Conservation (phyloP, 2,113 vertebrate species). For the Tetrao urogallus region DNA sequence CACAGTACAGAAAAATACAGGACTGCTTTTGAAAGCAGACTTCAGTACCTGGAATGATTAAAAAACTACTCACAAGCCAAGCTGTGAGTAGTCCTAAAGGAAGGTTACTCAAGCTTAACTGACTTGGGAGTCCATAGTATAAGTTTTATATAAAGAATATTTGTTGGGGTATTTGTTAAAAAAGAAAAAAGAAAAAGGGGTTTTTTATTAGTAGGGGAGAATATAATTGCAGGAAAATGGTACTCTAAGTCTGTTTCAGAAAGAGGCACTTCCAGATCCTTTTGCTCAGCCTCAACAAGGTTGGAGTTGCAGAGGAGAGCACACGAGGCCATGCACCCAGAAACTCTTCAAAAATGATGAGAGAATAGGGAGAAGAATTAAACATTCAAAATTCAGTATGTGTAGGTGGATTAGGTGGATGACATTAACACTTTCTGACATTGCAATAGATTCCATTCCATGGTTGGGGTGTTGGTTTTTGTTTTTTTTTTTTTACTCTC, state of each 20-base stretch:
- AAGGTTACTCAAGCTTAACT: slow-evolving; percentile 43
- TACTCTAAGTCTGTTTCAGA: neutral
- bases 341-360: neutral
- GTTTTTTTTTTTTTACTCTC: neutral
- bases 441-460: slow-evolving; percentile 17
- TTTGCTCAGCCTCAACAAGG: neutral
- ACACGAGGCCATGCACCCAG: fast-evolving
- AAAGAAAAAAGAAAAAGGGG: slow-evolving; percentile 51
- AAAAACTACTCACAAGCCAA: slow-evolving; percentile 24
- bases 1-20: slow-evolving; percentile 4
- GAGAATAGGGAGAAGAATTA: neutral
- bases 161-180: neutral
- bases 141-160: slow-evolving; percentile 14
- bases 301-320: neutral
- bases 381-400: slow-evolving; percentile 1
- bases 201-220: neutral
- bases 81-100: slow-evolving; percentile 40
- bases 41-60: too few species aligned
- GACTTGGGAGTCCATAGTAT: neutral
- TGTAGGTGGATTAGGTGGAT: slow-evolving; percentile 58
- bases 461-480: neutral
- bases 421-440: slow-evolving; percentile 42
- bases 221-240: neutral
- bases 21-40: slow-evolving; percentile 6
- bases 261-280: neutral